phyloP scores from a whole-genome alignment of 2,113 vertebrate genomes.

The Triplophysa dalaica region DNA sequence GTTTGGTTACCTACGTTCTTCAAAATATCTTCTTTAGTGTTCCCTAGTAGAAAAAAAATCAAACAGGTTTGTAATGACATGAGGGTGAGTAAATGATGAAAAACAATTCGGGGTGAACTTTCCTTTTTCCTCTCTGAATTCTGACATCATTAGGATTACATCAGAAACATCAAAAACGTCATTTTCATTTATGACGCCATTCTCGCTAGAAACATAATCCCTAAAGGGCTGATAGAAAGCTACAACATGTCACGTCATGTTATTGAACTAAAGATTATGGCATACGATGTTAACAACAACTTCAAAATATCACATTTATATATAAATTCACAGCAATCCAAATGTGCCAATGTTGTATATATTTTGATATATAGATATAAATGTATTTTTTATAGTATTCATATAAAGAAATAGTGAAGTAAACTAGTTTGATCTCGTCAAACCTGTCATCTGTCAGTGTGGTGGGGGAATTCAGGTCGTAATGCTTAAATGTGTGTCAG shows the following conservation, averaged over 20 bases:
- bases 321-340: neutral
- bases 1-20: too few relatives aligned
- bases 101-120: too few relatives aligned
- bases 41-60: too few relatives aligned
- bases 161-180: conserved; percentile 14
- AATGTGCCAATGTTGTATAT: neutral
- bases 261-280: conserved; percentile 22
- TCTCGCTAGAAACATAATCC: neutral
- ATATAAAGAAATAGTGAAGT: neutral
- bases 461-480: conserved; percentile 7
- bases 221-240: neutral
- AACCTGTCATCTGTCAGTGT: conserved; percentile 7
- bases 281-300: conserved; percentile 2
- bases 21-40: too few relatives aligned
- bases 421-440: neutral
- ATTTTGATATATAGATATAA: neutral
- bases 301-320: neutral
- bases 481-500: conserved; percentile 22
- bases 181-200: neutral
- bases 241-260: conserved; percentile 23
- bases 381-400: too few relatives aligned
- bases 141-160: conserved; percentile 17
- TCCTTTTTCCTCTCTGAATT: neutral
- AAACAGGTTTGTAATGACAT: too few relatives aligned
- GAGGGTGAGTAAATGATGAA: too few relatives aligned